Conservation (phyloP, 2,797 vertebrate genomes). For the Manis javanica region DNA sequence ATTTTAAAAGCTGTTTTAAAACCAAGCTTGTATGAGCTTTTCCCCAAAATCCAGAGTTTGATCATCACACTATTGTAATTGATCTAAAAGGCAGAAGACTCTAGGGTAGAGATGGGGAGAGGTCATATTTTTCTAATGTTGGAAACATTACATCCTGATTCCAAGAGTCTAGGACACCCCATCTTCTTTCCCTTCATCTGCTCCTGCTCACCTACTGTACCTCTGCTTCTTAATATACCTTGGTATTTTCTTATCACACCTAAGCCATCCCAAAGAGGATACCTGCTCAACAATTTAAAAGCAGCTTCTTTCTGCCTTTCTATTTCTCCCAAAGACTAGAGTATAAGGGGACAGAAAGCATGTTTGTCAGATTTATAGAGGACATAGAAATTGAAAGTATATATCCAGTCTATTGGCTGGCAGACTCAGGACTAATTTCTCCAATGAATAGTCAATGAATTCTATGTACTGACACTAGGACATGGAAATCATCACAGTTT, state of each 20-base stretch:
- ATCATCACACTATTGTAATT: constrained; percentile 1
- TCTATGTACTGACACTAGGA: neutral
- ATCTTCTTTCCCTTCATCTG: neutral
- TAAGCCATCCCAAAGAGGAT: neutral
- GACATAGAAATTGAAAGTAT: neutral
- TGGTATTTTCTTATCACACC: constrained; percentile 24
- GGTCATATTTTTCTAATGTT: constrained; percentile 32
- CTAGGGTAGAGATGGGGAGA: neutral
- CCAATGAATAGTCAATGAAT: constrained; percentile 38
- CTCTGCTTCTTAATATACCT: neutral
- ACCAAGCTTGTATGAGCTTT: neutral
- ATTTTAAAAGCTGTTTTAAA: constrained; percentile 53
- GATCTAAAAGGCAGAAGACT: neutral
- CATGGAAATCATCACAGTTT: constrained; percentile 8
- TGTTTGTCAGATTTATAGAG: neutral
- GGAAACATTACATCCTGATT: neutral
- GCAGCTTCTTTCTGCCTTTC: neutral
- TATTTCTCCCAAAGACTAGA: neutral
- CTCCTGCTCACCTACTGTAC: neutral
- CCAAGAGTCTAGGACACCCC: neutral
- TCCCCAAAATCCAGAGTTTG: neutral
- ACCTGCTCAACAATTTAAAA: neutral
- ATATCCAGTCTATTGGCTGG: neutral
- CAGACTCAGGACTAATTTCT: constrained; percentile 29
- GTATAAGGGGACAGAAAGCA: neutral